Base-by-base conservation (phyloP, 2,113 vertebrate genomes). In the Epinephelus cyanopodus region DNA sequence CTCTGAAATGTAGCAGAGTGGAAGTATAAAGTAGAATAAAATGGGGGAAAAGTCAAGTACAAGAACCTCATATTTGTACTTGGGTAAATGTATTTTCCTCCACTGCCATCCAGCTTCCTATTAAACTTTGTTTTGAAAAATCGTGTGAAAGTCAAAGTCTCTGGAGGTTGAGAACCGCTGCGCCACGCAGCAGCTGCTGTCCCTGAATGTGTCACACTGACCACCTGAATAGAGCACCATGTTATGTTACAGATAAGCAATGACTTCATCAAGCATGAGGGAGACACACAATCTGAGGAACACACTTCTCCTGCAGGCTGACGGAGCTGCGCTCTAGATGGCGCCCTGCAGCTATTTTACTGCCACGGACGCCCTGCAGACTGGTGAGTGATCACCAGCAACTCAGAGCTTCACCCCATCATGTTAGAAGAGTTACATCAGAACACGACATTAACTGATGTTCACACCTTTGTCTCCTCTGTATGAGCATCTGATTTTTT, bases 321-420 rank as follows among this genome's bases (percentile, higher is more conserved):
- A 53, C 21, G 9, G 13, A 21, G 14, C 13, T 56, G 50, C 7
- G 3, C 85, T 78, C 65, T 29, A 88, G 91, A 37, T 85, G 86
- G 89, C 82, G 53, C 76, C 33, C 45, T 83, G 68, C 21, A 86
- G 83, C 82, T 73, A 37, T 69, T 13, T 73, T 57, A 50, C 25
- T 70, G 57, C 6, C 47, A 1, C 63, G 67, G 13, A 67, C 13
- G 39, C 2, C 12, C n/a, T 48, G 50, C 60, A 47, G 42, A 3
- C 57, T 7, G 74, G 6, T 33, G 54, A 64, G 68, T 6, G 39
- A 6, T 7, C 42, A 42, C 29, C n/a, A 17, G 29, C 14, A 3
- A 18, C 57, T 39, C 5, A 45, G 37, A 69, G 52, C 52, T 25
- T 76, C 45, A 45, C 27, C 18, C 4, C 63, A 3, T n/a, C 33